Evolutionary conservation across 1,140 invertebrate species (phyloP), one percentile per base, ranked within the genome.

Genomic region (Aricia agestis): DNA sequence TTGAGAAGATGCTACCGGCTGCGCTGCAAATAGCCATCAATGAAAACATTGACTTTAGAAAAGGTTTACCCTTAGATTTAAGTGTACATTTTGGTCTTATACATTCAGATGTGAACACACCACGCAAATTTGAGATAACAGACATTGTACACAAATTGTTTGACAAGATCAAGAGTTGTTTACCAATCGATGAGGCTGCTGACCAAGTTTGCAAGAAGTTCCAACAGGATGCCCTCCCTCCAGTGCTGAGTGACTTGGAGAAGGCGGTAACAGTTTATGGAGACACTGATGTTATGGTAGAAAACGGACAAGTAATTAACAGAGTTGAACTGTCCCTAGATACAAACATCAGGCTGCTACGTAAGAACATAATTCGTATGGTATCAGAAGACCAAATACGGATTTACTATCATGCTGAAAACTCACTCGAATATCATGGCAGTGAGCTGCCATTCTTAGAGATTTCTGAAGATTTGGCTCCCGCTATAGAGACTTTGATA

Each of bases 201-300:
- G 98, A 99, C 91, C 94, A 97, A 88, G 93, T 98, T 91, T 95
- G 95, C 1, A 97, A 96, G 79, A 93, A 94, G 72, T 97, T 95
- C 74, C 95, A 98, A 74, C 95, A 97, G 78, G 96, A 97, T 87
- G 96, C 95, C n/a, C 83, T 99, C 66, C 98, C 98, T 1, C 98
- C 98, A 0, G 92, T 95, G 52, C 83, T 98, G 0, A 93, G 90
- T 58, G 84, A 93, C 75, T 87, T 92, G 63, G 97, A 98, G 86
- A 93, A 92, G 73, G 74, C 84, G 2, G 93, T 95, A 73, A 96
- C 95, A 10, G 93, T 96, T 1, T 93, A 94, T 82, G 94, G 94
- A 25, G 94, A 95, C 72, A 94, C 95, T 6, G 95, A 95, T 84
- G 85, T 84, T n/a, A 95, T 97, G 92, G 92, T 93, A 78, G 88